These are phyloP conservation scores for Nephrotoma appendiculata DNA, from an alignment of 2,888 invertebrate genomes.

Conservation along the genomic window DNA sequence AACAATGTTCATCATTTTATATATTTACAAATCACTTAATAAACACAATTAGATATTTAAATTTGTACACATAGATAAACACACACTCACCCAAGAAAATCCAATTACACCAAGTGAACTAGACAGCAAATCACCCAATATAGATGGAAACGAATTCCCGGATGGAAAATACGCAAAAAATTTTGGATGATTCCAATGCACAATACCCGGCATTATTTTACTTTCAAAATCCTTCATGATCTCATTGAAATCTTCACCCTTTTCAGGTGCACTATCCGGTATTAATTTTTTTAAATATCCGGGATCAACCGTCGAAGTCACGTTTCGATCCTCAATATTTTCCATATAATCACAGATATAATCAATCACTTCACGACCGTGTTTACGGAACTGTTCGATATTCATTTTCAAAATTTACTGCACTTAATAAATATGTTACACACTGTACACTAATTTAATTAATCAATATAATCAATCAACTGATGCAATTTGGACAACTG, in stretches of 20 bases:
- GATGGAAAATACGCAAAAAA: constrained; percentile 92
- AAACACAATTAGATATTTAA: background rate
- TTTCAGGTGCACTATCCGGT: constrained; percentile 51
- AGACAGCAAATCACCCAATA: constrained; percentile 78
- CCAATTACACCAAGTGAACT: constrained; percentile 82
- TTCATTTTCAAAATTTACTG: constrained; percentile 41
- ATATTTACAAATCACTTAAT: background rate
- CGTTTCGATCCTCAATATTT: constrained; percentile 48
- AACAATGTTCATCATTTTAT: background rate
- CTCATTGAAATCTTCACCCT: constrained; percentile 56
- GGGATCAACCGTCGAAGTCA: constrained; percentile 64
- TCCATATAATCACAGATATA: constrained; percentile 66
- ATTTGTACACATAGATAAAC: background rate
- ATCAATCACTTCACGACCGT: constrained; percentile 71
- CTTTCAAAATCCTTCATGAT: constrained; percentile 65
- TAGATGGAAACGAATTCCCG: constrained; percentile 81
- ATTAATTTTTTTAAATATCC: constrained; percentile 58
- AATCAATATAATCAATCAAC: background rate
- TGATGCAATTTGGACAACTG: background rate
- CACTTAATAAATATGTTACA: background rate
- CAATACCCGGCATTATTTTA: constrained; percentile 69
- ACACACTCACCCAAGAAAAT: constrained; percentile 66
- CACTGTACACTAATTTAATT: background rate
- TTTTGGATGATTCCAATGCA: constrained; percentile 87
- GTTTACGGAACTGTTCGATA: constrained; percentile 53